Conservation (phyloP, 1,140 invertebrate species). For the Lordiphosa clarofinis region DNA sequence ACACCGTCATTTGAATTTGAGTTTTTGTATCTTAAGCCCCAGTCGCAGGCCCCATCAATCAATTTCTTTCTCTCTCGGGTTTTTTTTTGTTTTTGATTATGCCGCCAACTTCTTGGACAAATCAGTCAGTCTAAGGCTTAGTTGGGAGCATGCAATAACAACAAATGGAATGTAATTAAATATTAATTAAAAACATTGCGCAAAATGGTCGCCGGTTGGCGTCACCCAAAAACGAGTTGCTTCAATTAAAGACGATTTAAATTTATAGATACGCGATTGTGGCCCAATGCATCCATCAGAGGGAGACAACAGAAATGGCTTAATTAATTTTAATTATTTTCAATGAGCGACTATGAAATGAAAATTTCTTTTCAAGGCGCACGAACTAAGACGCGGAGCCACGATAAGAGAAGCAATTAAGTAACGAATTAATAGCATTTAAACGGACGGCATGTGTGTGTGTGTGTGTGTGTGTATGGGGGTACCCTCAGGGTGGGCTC, state of each 20-base stretch:
- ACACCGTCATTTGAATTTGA: conserved; percentile 34
- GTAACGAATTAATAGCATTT: conserved; percentile 70
- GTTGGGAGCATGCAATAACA: conserved; percentile 10
- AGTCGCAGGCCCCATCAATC: conserved; percentile 63
- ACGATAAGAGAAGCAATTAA: conserved; percentile 72
- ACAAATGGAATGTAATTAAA: conserved; percentile 29
- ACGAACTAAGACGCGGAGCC: conserved; percentile 52
- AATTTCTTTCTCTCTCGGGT: conserved; percentile 34
- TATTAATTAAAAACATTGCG: conserved; percentile 44
- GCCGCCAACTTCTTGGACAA: conserved; percentile 47
- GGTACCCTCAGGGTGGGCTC: conserved; percentile 51
- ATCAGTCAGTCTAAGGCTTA: conserved; percentile 45
- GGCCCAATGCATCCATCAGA: neutral
- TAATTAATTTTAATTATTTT: conserved; percentile 78
- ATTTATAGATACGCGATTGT: conserved; percentile 54
- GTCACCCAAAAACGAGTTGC: conserved; percentile 63
- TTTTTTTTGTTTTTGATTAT: conserved; percentile 50
- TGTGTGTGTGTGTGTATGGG: no score
- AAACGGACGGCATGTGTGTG: conserved; percentile 33
- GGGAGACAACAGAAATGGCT: conserved; percentile 52
- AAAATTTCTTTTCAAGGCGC: conserved; percentile 55
- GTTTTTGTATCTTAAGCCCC: conserved; percentile 23
- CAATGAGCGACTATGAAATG: conserved; percentile 73
- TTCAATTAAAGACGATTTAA: conserved; percentile 74
- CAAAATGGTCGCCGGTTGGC: conserved; percentile 26